Evolutionary conservation across 1,140 invertebrate genomes (phyloP).

Genomic region (Drosophila pruinosa): DNA sequence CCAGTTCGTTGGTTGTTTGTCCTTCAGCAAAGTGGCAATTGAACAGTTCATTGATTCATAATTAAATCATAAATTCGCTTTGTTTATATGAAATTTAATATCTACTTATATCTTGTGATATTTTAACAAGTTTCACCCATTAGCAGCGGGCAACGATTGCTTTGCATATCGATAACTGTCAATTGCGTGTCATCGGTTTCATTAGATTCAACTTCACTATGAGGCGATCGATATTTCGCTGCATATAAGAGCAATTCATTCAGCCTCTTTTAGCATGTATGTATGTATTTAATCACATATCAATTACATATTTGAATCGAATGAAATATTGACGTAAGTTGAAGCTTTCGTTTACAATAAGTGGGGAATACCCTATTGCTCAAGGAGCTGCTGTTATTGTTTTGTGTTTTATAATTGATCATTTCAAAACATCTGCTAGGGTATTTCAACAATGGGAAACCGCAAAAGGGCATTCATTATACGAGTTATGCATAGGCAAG

Average conservation of each 20-base stretch:
- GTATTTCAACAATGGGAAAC: neutral
- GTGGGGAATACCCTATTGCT: neutral
- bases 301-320: neutral
- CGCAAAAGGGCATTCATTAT: neutral
- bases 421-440: neutral
- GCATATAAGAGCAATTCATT: neutral
- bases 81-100: conserved; percentile 36
- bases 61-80: conserved; percentile 59
- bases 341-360: neutral
- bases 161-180: neutral
- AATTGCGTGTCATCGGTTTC: neutral
- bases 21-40: conserved; percentile 54
- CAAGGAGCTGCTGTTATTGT: neutral
- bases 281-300: neutral
- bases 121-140: neutral
- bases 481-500: neutral
- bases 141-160: neutral
- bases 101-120: conserved; percentile 9
- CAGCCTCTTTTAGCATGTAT: neutral
- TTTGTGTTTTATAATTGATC: neutral
- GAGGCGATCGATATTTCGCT: no score
- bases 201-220: neutral
- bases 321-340: neutral
- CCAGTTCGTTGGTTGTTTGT: conserved; percentile 52
- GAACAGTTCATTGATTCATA: conserved; percentile 70